These are phyloP conservation scores for Sinocyclocheilus maitianheensis DNA, from an alignment of 2,113 vertebrate species.

Conservation along the genomic window DNA sequence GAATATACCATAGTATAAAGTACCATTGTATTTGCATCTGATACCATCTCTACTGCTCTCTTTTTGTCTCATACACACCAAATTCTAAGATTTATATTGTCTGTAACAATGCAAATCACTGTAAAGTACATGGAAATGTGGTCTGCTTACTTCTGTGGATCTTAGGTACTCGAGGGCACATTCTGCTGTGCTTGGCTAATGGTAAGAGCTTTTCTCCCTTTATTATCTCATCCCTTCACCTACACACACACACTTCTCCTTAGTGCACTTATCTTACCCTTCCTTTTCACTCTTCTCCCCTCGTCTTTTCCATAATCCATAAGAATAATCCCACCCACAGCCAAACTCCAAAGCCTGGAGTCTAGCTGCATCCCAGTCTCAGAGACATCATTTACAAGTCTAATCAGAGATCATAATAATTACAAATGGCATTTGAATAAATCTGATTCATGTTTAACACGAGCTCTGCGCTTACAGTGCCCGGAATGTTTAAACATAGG, in stretches of 20 bases:
- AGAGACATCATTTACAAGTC: conserved; percentile 34
- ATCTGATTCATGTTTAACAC: conserved; percentile 47
- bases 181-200: conserved; percentile 34
- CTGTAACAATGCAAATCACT: conserved; percentile 15
- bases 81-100: neutral
- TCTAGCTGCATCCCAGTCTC: conserved; percentile 22
- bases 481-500: conserved; percentile 42
- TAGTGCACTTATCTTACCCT: conserved; percentile 21
- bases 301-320: conserved; percentile 14
- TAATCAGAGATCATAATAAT: conserved; percentile 46
- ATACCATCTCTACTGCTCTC: neutral
- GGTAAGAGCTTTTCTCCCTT: conserved; percentile 5
- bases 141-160: conserved; percentile 10
- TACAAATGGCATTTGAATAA: conserved; percentile 44
- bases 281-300: conserved; percentile 1
- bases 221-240: conserved; percentile 17
- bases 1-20: no score
- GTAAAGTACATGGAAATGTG: neutral
- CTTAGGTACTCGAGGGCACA: conserved; percentile 19
- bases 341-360: conserved; percentile 10
- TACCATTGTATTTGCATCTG: no score
- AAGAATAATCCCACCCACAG: conserved; percentile 36
- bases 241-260: conserved; percentile 8
- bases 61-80: neutral
- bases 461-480: conserved; percentile 26